phyloP scores from a whole-genome alignment of 2,113 vertebrate genomes.

The Benitochromis conjunctus region DNA sequence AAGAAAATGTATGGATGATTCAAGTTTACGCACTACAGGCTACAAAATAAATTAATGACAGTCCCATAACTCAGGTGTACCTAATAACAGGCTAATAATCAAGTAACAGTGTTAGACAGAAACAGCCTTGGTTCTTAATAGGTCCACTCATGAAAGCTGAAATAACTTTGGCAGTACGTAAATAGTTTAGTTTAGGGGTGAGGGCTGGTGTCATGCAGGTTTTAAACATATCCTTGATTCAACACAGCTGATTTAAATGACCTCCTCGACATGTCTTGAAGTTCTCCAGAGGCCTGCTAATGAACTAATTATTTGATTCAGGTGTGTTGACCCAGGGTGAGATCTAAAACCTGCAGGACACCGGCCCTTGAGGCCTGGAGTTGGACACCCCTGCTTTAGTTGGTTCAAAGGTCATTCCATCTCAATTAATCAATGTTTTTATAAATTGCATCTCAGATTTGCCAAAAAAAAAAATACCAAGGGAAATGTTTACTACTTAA shows the following conservation, averaged over 20 bases:
- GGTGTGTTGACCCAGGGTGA: too few relatives aligned
- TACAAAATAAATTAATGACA: not conserved
- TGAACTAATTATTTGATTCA: too few relatives aligned
- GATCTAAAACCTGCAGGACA: too few relatives aligned
- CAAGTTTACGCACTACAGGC: not conserved
- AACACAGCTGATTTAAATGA: too few relatives aligned
- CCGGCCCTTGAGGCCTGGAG: too few relatives aligned
- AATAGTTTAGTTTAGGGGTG: not conserved
- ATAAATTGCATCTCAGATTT: not conserved
- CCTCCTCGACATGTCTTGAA: too few relatives aligned
- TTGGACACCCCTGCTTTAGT: too few relatives aligned
- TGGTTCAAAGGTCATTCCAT: not conserved
- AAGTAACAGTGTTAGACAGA: not conserved
- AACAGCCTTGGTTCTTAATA: not conserved
- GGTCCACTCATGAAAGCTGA: not conserved
- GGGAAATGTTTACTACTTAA: not conserved
- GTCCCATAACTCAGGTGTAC: not conserved
- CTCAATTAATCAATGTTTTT: not conserved
- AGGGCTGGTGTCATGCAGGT: too few relatives aligned
- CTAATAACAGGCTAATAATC: not conserved
- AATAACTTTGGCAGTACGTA: not conserved
- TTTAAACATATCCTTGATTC: too few relatives aligned
- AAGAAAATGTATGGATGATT: not conserved
- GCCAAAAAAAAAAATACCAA: too few relatives aligned
- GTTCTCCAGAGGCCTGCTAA: too few relatives aligned